A percentile compares a stretch with the other conserved stretches of the same genome.
Conservation (phyloP, 2,113 vertebrate genomes). For the Donacobius atricapilla region DNA sequence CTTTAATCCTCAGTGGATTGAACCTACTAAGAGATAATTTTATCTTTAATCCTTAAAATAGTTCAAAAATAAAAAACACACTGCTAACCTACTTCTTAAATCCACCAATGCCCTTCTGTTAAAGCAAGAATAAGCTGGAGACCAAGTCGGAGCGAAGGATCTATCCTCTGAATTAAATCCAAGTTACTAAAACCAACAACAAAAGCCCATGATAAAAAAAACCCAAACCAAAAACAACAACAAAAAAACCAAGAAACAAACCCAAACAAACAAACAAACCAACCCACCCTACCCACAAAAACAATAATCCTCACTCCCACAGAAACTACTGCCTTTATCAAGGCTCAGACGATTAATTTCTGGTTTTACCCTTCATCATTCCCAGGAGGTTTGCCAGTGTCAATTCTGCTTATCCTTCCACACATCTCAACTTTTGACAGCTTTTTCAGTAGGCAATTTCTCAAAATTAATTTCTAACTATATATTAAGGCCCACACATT, state of each 20-base stretch:
- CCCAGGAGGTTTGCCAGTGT: neutral
- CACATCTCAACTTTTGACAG: neutral
- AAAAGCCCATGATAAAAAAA: neutral
- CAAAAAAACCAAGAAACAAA: neutral
- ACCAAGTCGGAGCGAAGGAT: neutral
- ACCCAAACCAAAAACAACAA: too few relatives aligned
- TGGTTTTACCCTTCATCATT: neutral
- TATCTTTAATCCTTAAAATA: neutral
- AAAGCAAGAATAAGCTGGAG: neutral
- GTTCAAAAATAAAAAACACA: neutral
- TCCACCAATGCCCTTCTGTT: neutral
- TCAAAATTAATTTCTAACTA: conserved; percentile 42
- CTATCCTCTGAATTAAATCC: neutral
- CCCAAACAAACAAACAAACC: neutral
- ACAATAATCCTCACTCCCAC: neutral
- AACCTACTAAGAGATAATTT: neutral
- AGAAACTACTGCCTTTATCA: neutral
- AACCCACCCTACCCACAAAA: neutral
- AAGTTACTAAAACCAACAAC: neutral
- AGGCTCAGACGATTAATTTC: neutral
- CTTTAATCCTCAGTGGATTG: neutral
- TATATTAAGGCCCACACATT: neutral
- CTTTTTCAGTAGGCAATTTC: neutral
- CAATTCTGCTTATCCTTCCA: conserved; percentile 10
- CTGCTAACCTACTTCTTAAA: neutral